These are phyloP conservation scores for Momotus momota DNA, from an alignment of 2,797 vertebrate genomes.

Conservation along the genomic window DNA sequence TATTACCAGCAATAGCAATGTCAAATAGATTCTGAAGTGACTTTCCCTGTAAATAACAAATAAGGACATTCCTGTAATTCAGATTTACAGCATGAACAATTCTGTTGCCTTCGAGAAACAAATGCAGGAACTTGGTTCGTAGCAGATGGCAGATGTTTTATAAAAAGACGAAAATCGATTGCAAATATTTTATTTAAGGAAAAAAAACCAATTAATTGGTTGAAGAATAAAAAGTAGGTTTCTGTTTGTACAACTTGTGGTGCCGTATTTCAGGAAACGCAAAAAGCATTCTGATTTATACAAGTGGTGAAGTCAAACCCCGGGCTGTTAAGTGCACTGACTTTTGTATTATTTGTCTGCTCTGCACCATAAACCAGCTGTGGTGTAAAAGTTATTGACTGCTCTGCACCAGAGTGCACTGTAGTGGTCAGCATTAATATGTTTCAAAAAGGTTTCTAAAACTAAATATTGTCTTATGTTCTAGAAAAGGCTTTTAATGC, in stretches of 20 bases:
- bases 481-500: background rate
- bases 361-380: conserved; percentile 28
- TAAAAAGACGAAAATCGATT: background rate
- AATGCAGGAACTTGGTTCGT: background rate
- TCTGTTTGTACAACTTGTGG: background rate
- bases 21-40: background rate
- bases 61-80: background rate
- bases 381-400: conserved; percentile 56
- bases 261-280: conserved; percentile 21
- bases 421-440: background rate
- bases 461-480: background rate
- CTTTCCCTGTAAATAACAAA: background rate
- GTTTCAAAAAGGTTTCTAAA: conserved; percentile 19
- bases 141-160: background rate
- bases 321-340: conserved; percentile 47
- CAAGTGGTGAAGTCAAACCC: background rate
- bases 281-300: conserved; percentile 43
- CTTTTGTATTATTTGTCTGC: conserved; percentile 46
- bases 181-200: background rate
- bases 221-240: background rate
- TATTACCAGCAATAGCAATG: background rate
- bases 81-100: background rate
- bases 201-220: background rate
- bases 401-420: conserved; percentile 39
- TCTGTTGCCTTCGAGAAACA: background rate